These are phyloP conservation scores for Belonocnema kinseyi DNA, from an alignment of 1,140 invertebrate genomes.

Conservation along the genomic window DNA sequence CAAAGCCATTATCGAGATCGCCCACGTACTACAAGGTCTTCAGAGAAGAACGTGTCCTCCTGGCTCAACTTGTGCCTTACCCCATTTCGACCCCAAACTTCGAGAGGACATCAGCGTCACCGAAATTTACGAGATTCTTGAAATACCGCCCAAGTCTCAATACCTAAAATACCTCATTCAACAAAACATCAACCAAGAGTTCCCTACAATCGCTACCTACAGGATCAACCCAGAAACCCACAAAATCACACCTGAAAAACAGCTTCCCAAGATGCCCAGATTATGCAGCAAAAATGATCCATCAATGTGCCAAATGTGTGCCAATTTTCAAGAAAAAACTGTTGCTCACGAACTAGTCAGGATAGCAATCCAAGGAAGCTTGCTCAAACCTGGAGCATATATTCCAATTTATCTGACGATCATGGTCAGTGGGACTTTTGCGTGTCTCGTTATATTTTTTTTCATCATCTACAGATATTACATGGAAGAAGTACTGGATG, in stretches of 20 bases:
- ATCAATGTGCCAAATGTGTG: conserved; percentile 59
- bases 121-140: conserved; percentile 62
- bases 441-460: conserved; percentile 70
- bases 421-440: conserved; percentile 70
- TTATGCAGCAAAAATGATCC: conserved; percentile 57
- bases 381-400: conserved; percentile 69
- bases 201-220: conserved; percentile 52
- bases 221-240: conserved; percentile 48
- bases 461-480: conserved; percentile 77
- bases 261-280: conserved; percentile 46
- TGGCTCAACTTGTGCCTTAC: conserved; percentile 46
- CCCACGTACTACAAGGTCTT: conserved; percentile 49
- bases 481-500: conserved; percentile 75
- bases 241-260: conserved; percentile 45
- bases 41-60: conserved; percentile 52
- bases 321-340: conserved; percentile 56
- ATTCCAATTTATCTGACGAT: conserved; percentile 74
- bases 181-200: conserved; percentile 40
- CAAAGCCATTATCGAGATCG: conserved; percentile 61
- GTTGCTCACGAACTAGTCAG: neutral
- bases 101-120: conserved; percentile 49
- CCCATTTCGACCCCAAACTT: conserved; percentile 46
- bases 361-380: conserved; percentile 26
- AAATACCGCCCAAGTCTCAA: conserved; percentile 53
- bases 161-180: conserved; percentile 56